These are phyloP conservation scores for Habrosyne pyritoides DNA, from an alignment of 2,888 invertebrate species.

Conservation along the genomic window DNA sequence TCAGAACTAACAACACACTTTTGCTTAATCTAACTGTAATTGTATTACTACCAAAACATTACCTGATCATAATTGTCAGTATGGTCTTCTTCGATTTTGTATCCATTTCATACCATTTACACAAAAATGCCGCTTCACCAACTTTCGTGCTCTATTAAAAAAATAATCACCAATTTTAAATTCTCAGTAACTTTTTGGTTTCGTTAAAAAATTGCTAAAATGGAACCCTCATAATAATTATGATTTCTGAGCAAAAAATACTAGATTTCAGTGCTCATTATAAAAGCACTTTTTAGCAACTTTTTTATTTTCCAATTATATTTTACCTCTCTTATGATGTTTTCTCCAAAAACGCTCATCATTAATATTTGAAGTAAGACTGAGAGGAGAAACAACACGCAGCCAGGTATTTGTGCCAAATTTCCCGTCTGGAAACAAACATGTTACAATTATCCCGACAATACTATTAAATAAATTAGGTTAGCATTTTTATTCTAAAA, in stretches of 20 bases:
- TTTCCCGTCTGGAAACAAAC: constrained; percentile 37
- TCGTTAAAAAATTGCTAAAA: no score
- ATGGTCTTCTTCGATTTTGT: constrained; percentile 54
- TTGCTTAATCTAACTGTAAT: no score
- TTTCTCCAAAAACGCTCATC: constrained; percentile 69
- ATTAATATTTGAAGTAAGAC: constrained; percentile 64
- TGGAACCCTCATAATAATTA: no score
- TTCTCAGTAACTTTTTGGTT: no score
- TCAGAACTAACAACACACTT: no score
- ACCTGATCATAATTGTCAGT: constrained; percentile 62
- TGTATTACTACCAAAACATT: constrained; percentile 6
- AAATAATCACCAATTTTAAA: neutral
- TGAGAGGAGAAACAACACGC: constrained; percentile 56
- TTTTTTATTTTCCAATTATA: no score
- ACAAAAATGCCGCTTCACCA: constrained; percentile 57
- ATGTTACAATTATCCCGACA: neutral
- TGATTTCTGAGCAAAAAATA: no score
- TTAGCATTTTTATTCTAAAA: no score
- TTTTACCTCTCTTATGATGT: constrained; percentile 59
- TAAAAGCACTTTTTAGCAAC: neutral
- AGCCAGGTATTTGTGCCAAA: constrained; percentile 52
- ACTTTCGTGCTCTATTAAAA: constrained; percentile 57
- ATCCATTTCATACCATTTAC: constrained; percentile 66
- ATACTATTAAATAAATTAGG: no score
- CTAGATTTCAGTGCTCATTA: no score